Conservation (phyloP, 2,888 invertebrate species). For the Lasiommata megera region DNA sequence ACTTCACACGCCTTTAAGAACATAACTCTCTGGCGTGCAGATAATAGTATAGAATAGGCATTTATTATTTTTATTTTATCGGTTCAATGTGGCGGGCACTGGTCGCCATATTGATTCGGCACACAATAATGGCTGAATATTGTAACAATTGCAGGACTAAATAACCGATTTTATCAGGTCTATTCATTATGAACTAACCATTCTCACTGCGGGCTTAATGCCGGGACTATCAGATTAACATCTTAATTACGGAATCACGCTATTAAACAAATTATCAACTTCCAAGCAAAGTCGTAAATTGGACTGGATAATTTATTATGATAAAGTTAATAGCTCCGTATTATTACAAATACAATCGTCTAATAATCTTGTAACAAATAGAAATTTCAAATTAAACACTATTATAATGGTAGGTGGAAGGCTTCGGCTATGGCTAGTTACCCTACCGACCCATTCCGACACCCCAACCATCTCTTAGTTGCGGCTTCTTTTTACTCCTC, state of each 20-base stretch:
- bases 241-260: constrained; percentile 21
- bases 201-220: background rate
- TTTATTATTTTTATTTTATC: too few species aligned
- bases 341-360: background rate
- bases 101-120: too few species aligned
- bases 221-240: constrained; percentile 14
- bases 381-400: background rate
- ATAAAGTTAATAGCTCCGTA: constrained; percentile 3
- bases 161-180: constrained; percentile 9
- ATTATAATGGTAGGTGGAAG: too few species aligned
- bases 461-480: too few species aligned
- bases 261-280: constrained; percentile 20
- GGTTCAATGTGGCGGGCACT: too few species aligned
- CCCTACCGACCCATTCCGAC: too few species aligned
- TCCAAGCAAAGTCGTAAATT: constrained; percentile 6
- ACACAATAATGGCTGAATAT: background rate
- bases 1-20: too few species aligned
- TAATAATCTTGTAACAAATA: background rate
- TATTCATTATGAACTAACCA: constrained; percentile 5
- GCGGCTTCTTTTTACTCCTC: too few species aligned
- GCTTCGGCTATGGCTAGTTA: too few species aligned
- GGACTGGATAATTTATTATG: constrained; percentile 1
- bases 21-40: too few species aligned
- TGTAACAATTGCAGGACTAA: background rate
- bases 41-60: too few species aligned